Evolutionary conservation across 2,888 invertebrate species (phyloP).

Genomic region (Watsonalla cultraria): DNA sequence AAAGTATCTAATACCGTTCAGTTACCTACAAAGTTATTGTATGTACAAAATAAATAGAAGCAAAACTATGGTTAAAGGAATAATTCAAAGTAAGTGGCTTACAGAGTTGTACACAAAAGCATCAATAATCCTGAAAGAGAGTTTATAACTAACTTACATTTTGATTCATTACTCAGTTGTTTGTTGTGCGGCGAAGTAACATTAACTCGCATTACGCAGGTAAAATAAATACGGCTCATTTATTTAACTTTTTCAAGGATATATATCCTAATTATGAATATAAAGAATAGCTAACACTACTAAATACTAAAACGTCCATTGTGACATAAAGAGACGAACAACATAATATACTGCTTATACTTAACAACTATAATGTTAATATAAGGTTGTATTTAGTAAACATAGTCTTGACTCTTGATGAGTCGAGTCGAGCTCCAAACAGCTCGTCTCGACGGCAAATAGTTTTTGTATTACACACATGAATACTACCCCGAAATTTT

Average conservation of each 20-base stretch:
- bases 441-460: neutral
- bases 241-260: slow-evolving; percentile 6
- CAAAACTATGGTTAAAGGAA: no score
- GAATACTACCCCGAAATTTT: neutral
- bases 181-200: slow-evolving; percentile 18
- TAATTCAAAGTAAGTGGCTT: slow-evolving; percentile 1
- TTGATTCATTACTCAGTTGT: slow-evolving; percentile 39
- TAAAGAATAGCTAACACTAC: no score
- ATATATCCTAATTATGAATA: slow-evolving; percentile 13
- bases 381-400: neutral
- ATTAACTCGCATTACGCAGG: slow-evolving; percentile 19
- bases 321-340: no score
- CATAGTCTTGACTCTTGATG: neutral
- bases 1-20: neutral
- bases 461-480: neutral
- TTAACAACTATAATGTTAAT: neutral
- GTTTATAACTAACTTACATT: slow-evolving; percentile 35
- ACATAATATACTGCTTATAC: no score
- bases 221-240: neutral
- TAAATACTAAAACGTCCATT: no score
- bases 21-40: no score
- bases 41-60: no score
- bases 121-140: slow-evolving; percentile 24
- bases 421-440: neutral
- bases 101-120: slow-evolving; percentile 13